Conservation (phyloP, 2,797 vertebrate species). For the Poecile montanus region DNA sequence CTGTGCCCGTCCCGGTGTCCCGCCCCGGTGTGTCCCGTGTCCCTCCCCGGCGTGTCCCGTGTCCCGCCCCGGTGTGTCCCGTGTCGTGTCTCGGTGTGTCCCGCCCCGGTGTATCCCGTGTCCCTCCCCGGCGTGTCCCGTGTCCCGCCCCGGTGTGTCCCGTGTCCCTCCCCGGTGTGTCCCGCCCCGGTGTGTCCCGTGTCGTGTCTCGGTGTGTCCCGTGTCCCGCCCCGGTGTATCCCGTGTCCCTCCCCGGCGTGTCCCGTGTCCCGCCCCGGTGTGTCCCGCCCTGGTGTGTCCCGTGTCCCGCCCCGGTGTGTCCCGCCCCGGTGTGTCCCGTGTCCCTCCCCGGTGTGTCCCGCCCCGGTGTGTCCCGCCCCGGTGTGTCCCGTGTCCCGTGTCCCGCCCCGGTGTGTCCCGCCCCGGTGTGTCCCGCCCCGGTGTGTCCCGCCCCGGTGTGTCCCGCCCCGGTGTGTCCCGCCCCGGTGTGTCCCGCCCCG, state of each 20-base stretch:
- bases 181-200: neutral
- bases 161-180: neutral
- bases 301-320: neutral
- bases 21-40: neutral
- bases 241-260: neutral
- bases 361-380: neutral
- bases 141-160: neutral
- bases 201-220: neutral
- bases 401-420: too few species aligned
- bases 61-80: neutral
- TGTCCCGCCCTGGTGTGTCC: too few species aligned
- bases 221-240: neutral
- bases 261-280: neutral
- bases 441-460: neutral
- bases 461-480: neutral
- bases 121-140: too few species aligned
- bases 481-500: neutral
- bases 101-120: neutral
- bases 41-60: neutral
- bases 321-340: neutral
- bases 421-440: neutral
- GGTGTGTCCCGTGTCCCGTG: neutral
- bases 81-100: neutral
- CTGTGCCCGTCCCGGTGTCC: too few species aligned
- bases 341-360: neutral